phyloP scores from a whole-genome alignment of 2,888 invertebrate genomes.

The Automeris io region DNA sequence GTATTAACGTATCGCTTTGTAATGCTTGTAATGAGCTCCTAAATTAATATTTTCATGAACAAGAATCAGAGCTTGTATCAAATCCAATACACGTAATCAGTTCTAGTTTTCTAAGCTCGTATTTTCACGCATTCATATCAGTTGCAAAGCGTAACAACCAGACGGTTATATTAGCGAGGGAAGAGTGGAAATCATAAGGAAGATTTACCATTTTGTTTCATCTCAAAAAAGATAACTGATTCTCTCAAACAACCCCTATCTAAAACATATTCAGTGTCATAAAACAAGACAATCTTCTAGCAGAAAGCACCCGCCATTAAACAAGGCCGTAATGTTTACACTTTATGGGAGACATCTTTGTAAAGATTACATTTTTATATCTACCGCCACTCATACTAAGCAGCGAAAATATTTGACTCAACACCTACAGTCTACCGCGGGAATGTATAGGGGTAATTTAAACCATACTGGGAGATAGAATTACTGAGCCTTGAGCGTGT shows the following conservation, averaged over 20 bases:
- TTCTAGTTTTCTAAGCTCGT: no score
- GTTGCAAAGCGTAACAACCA: no score
- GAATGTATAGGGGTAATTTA: constrained; percentile 61
- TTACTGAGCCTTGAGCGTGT: constrained; percentile 28
- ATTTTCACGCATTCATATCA: no score
- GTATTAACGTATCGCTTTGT: no score
- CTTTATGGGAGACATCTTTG: constrained; percentile 6
- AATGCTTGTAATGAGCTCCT: no score
- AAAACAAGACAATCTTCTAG: background rate
- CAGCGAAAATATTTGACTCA: constrained; percentile 50
- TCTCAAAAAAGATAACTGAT: background rate
- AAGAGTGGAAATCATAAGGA: no score
- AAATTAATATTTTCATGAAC: no score
- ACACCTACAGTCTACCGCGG: constrained; percentile 48
- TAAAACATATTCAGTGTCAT: background rate
- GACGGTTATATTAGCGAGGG: no score
- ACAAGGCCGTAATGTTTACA: background rate
- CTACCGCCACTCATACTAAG: constrained; percentile 11
- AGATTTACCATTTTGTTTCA: no score
- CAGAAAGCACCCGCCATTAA: background rate
- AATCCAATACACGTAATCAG: no score
- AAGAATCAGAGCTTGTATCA: no score
- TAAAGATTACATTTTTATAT: constrained; percentile 28
- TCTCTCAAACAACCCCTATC: background rate
- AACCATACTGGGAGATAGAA: constrained; percentile 27